These are phyloP conservation scores for Anthopleura xanthogrammica DNA, from an alignment of 92 coral and sea anemone species.

Conservation along the genomic window DNA sequence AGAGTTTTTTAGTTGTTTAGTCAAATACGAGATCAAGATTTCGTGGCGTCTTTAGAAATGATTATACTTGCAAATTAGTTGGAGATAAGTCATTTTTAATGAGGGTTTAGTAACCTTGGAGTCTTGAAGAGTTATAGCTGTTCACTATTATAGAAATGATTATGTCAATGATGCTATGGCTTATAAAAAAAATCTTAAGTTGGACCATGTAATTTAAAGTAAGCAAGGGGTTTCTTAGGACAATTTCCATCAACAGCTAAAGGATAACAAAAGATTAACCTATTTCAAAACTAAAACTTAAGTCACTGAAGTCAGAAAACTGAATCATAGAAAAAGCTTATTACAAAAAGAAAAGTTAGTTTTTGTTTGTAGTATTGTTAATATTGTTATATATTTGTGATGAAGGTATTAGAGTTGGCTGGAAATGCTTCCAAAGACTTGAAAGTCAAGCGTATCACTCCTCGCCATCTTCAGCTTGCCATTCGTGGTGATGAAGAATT, in stretches of 20 bases:
- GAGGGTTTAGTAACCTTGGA: neutral
- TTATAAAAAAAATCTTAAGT: too few relatives aligned
- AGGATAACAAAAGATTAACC: too few relatives aligned
- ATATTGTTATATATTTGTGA: neutral
- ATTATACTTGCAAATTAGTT: conserved; percentile 39
- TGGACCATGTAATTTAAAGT: too few relatives aligned
- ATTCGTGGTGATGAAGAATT: conserved; percentile 99
- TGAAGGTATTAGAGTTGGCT: conserved; percentile 96
- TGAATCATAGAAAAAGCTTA: too few relatives aligned
- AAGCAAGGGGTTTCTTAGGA: too few relatives aligned
- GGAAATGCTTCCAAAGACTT: conserved; percentile 98
- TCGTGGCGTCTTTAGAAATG: conserved; percentile 22
- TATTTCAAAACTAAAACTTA: too few relatives aligned
- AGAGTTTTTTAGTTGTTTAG: conserved; percentile 13
- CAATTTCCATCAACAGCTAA: too few relatives aligned
- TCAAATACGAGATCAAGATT: conserved; percentile 7
- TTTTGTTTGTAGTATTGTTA: neutral
- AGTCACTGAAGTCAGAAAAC: too few relatives aligned
- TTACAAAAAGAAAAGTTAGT: too few relatives aligned
- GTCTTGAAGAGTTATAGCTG: neutral
- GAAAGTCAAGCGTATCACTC: conserved; percentile 99
- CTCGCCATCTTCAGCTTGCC: conserved; percentile 99
- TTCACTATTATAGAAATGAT: neutral
- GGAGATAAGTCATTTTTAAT: neutral
- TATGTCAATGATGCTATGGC: too few relatives aligned